phyloP scores from a whole-genome alignment of 2,797 vertebrate genomes.

The Brachyalestes nurse region DNA sequence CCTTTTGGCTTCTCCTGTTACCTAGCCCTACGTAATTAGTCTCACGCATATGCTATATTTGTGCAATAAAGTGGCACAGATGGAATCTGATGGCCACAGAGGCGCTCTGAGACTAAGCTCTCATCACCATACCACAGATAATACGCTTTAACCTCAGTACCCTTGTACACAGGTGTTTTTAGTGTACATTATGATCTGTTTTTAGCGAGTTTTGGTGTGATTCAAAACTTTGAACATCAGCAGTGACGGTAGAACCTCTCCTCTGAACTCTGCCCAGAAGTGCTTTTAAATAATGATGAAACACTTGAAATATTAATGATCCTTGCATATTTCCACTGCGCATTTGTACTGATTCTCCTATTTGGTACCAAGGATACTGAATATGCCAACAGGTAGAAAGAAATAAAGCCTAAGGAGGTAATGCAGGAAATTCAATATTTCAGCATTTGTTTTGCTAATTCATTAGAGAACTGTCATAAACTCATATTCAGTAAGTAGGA shows the following conservation, averaged over 20 bases:
- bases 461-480: neutral
- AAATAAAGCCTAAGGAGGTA: neutral
- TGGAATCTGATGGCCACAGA: constrained; percentile 17
- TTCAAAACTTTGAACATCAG: neutral
- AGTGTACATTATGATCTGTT: neutral
- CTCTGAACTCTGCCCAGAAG: neutral
- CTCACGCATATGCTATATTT: neutral
- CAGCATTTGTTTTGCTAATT: neutral
- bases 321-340: neutral
- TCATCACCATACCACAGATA: constrained; percentile 11
- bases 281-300: neutral
- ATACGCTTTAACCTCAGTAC: constrained; percentile 13
- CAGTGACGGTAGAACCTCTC: neutral
- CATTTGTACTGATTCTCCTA: neutral
- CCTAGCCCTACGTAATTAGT: constrained; percentile 15
- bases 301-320: neutral
- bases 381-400: too few species aligned
- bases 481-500: neutral
- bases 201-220: neutral
- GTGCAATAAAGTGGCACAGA: constrained; percentile 4
- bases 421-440: too few species aligned
- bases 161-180: constrained; percentile 1
- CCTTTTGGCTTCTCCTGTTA: constrained; percentile 8
- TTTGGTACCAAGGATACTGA: neutral
- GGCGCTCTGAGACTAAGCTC: constrained; percentile 23